Conservation (phyloP, 2,888 invertebrate genomes). For the Habrosyne pyritoides region DNA sequence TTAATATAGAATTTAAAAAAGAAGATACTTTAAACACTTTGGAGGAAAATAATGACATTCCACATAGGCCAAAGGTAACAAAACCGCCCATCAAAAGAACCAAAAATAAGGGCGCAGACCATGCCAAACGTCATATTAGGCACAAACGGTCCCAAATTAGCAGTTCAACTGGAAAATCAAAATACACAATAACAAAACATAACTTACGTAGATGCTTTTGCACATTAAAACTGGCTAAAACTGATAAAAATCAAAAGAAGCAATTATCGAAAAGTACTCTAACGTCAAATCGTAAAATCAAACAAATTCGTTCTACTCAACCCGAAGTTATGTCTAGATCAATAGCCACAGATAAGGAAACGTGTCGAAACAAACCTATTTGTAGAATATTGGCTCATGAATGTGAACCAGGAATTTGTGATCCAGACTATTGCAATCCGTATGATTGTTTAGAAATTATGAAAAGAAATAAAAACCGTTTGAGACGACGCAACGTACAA, state of each 20-base stretch:
- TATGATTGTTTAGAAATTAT: conserved; percentile 39
- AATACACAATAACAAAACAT: conserved; percentile 27
- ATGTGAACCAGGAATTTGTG: conserved; percentile 45
- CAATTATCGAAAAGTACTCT: conserved; percentile 21
- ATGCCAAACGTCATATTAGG: conserved; percentile 12
- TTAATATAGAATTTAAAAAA: conserved; percentile 41
- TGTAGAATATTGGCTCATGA: conserved; percentile 33
- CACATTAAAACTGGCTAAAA: conserved; percentile 40
- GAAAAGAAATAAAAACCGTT: conserved; percentile 23
- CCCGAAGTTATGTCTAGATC: conserved; percentile 15
- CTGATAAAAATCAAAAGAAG: conserved; percentile 16
- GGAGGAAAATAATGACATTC: background rate
- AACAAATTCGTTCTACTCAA: conserved; percentile 9
- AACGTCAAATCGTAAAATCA: conserved; percentile 16
- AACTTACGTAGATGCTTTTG: conserved; percentile 46
- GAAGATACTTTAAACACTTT: conserved; percentile 13
- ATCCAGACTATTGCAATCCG: conserved; percentile 43
- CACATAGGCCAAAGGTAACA: background rate
- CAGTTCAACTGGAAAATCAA: conserved; percentile 26
- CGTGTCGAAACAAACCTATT: conserved; percentile 14
- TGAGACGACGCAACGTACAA: conserved; percentile 19
- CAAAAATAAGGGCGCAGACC: conserved; percentile 3
- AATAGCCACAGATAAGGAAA: conserved; percentile 19
- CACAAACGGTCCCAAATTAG: conserved; percentile 33
- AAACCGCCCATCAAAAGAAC: conserved; percentile 7